These are phyloP conservation scores for Numenius phaeopus DNA, from an alignment of 2,797 vertebrate genomes.

Conservation along the genomic window DNA sequence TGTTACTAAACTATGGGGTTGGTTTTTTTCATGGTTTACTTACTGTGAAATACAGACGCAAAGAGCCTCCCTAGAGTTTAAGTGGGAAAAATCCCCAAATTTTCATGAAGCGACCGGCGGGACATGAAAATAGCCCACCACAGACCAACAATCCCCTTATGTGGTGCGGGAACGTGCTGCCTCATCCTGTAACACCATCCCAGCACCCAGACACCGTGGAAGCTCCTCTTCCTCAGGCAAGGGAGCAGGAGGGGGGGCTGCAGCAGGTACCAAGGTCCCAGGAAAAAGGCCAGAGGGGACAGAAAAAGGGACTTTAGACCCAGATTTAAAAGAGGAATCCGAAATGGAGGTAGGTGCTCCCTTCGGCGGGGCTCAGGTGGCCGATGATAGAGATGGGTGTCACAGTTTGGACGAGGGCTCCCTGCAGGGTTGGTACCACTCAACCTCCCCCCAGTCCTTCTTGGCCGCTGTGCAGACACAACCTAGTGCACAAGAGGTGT, in stretches of 20 bases:
- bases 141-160: background rate
- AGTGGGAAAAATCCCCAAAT: background rate
- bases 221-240: background rate
- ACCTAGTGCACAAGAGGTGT: background rate
- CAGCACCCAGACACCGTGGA: accelerated
- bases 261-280: background rate
- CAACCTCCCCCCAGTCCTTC: background rate
- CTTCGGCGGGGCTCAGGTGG: accelerated
- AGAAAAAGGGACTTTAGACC: background rate
- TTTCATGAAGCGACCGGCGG: background rate
- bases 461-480: accelerated
- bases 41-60: slow-evolving; percentile 6
- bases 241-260: accelerated
- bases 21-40: slow-evolving; percentile 32
- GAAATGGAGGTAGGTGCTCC: background rate
- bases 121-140: background rate
- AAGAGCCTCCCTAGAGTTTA: background rate
- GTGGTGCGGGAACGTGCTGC: accelerated
- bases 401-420: background rate
- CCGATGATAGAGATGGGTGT: accelerated
- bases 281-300: background rate
- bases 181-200: background rate
- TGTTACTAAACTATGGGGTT: background rate
- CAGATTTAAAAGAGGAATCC: background rate
- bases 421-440: background rate